A percentile compares a stretch with the other conserved stretches of the same genome.
Evolutionary conservation across 2,113 vertebrate genomes (phyloP).

Genomic region (Noctilio leporinus): DNA sequence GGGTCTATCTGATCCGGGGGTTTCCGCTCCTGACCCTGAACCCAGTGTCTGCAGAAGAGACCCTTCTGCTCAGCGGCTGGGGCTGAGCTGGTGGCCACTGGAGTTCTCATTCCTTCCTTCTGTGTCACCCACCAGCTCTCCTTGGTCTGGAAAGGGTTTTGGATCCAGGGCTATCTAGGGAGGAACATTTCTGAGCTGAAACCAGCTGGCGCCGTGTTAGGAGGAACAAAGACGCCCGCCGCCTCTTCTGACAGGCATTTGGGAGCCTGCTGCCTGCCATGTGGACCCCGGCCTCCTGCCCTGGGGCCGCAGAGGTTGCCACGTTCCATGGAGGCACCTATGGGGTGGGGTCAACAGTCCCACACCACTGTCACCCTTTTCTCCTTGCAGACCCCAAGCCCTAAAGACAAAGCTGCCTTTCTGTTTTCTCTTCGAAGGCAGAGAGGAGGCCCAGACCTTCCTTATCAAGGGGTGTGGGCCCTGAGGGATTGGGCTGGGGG

Average conservation of each 20-base stretch:
- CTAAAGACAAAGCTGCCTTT: not conserved
- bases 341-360: not conserved
- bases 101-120: not conserved
- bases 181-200: not conserved
- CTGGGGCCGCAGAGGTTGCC: not conserved
- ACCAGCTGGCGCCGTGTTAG: not conserved
- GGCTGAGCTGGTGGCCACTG: not conserved
- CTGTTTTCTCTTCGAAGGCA: not conserved
- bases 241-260: not conserved
- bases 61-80: not conserved
- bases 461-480: not conserved
- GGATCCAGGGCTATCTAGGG: not conserved
- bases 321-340: not conserved
- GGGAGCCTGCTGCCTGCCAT: no score
- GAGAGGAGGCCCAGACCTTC: not conserved
- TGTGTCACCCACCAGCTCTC: not conserved
- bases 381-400: not conserved
- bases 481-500: not conserved
- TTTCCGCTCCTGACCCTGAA: not conserved
- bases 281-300: no score
- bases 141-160: not conserved
- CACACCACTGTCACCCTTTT: not conserved
- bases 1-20: not conserved
- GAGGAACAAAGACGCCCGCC: not conserved
- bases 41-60: not conserved